Conservation (phyloP, 2,113 vertebrate species). For the Danionella cerebrum region DNA sequence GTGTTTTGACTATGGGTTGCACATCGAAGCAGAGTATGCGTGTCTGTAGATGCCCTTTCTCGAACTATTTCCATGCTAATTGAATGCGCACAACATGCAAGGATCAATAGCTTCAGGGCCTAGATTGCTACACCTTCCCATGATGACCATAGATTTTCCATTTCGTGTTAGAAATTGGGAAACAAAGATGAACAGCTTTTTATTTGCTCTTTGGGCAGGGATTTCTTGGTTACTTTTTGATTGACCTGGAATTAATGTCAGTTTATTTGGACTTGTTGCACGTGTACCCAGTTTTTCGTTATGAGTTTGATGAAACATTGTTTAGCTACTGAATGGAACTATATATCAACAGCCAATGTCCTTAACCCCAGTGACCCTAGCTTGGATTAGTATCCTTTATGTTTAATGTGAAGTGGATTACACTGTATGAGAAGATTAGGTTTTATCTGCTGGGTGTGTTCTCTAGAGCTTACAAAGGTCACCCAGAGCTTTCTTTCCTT, state of each 20-base stretch:
- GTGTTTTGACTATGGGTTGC: not conserved
- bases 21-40: slow-evolving; percentile 33
- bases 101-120: slow-evolving; percentile 24
- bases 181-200: too few relatives aligned
- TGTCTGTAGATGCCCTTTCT: slow-evolving; percentile 55
- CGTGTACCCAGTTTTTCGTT: too few relatives aligned
- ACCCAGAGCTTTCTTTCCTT: not conserved
- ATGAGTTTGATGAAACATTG: too few relatives aligned
- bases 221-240: too few relatives aligned
- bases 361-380: not conserved
- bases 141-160: slow-evolving; percentile 9
- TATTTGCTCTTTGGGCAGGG: too few relatives aligned
- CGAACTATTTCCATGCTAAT: slow-evolving; percentile 48
- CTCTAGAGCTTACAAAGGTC: not conserved
- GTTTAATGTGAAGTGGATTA: not conserved
- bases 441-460: not conserved
- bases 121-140: not conserved
- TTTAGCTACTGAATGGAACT: too few relatives aligned
- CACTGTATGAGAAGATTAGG: not conserved
- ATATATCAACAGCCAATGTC: too few relatives aligned
- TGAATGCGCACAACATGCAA: slow-evolving; percentile 43
- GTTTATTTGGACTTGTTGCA: too few relatives aligned
- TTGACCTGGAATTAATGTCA: too few relatives aligned
- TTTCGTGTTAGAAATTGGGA: too few relatives aligned
- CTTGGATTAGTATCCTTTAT: not conserved